A percentile compares a stretch with the other conserved stretches of the same genome.
phyloP scores from a whole-genome alignment of 2,888 invertebrate genomes.

The Dione vanillae region DNA sequence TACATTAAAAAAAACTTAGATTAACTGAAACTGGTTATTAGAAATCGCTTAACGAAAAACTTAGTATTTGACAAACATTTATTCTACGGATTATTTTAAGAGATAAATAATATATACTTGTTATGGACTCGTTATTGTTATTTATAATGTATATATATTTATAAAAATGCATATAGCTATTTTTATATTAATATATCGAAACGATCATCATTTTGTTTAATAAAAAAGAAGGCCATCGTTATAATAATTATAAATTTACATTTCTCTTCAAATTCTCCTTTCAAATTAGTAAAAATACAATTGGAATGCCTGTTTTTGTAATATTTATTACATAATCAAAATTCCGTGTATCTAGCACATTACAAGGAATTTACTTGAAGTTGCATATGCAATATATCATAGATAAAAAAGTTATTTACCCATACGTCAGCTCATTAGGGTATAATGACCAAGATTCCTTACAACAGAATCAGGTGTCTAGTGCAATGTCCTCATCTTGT shows the following conservation, averaged over 20 bases:
- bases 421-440: constrained; percentile 10
- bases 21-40: neutral
- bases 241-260: neutral
- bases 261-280: neutral
- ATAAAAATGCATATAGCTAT: no score
- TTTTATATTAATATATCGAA: no score
- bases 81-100: no score
- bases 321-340: neutral
- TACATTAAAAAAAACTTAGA: neutral
- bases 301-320: neutral
- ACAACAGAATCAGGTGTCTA: constrained; percentile 57
- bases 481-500: constrained; percentile 62
- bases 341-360: neutral
- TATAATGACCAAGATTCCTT: constrained; percentile 40
- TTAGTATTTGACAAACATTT: no score
- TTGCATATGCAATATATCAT: constrained; percentile 9
- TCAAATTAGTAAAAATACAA: neutral
- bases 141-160: no score
- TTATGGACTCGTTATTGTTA: no score
- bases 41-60: no score
- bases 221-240: no score
- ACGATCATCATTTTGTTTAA: no score
- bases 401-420: constrained; percentile 17
- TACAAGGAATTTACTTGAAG: neutral
- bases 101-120: no score